phyloP scores from a whole-genome alignment of 2,888 invertebrate species.

The Drosophila niveifrons region DNA sequence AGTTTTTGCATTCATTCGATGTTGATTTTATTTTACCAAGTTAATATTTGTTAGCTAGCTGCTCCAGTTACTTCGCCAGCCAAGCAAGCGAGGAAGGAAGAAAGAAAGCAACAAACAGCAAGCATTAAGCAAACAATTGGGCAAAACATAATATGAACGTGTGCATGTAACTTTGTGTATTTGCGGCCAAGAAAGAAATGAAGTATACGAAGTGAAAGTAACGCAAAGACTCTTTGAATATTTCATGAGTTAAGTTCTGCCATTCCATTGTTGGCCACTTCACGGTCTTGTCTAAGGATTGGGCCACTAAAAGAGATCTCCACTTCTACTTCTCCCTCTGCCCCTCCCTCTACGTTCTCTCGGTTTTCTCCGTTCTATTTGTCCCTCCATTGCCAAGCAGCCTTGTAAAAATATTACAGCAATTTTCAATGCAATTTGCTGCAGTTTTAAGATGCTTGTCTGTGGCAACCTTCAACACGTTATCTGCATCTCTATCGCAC shows the following conservation, averaged over 20 bases:
- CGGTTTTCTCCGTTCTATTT: background rate
- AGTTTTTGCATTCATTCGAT: conserved; percentile 7
- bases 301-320: conserved; percentile 13
- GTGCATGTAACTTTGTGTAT: conserved; percentile 5
- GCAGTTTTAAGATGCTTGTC: conserved; percentile 55
- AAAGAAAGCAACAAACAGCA: conserved; percentile 14
- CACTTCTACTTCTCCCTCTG: no score
- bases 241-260: conserved; percentile 59
- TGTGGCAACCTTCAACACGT: conserved; percentile 7
- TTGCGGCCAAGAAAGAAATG: conserved; percentile 12
- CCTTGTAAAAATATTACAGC: conserved; percentile 35
- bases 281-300: background rate
- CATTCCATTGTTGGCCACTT: conserved; percentile 47
- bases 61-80: background rate
- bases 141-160: conserved; percentile 5
- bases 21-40: conserved; percentile 21
- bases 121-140: conserved; percentile 22
- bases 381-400: background rate
- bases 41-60: conserved; percentile 19
- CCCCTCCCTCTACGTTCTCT: background rate
- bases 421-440: conserved; percentile 67
- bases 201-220: conserved; percentile 37
- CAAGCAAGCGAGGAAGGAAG: background rate
- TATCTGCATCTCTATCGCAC: conserved; percentile 8
- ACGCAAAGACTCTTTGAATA: conserved; percentile 53